Percentiles rank a stretch among this genome's conserved stretches.
Conservation (phyloP, 1,140 invertebrate species). For the Leptinotarsa undecemlineata region DNA sequence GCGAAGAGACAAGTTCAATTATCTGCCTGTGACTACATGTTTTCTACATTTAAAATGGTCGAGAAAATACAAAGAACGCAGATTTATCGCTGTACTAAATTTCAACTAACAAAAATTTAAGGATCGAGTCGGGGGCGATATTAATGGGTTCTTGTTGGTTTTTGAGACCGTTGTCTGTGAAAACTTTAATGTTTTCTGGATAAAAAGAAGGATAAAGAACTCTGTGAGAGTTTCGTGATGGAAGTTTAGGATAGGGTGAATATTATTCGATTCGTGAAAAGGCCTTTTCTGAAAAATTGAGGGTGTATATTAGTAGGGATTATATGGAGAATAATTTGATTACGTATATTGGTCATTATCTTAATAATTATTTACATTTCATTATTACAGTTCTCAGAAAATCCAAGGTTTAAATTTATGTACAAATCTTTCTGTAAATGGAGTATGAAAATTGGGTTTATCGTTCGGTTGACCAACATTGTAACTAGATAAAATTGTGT, state of each 20-base stretch:
- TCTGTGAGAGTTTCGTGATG: background rate
- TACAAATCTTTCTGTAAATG: too few species aligned
- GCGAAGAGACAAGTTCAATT: slow-evolving; percentile 5
- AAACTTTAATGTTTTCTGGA: slow-evolving; percentile 2
- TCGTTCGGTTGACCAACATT: too few species aligned
- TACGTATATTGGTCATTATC: too few species aligned
- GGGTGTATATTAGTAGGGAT: too few species aligned
- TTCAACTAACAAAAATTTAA: slow-evolving; percentile 2
- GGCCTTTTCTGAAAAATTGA: too few species aligned
- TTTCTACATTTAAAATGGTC: background rate
- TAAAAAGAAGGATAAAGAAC: background rate
- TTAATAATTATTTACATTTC: too few species aligned
- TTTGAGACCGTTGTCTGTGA: background rate
- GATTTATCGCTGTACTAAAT: slow-evolving; percentile 6
- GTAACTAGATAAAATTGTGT: too few species aligned
- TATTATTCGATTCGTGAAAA: background rate
- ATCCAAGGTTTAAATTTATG: too few species aligned
- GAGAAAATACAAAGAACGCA: background rate
- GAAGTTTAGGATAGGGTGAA: background rate
- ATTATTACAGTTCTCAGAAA: too few species aligned
- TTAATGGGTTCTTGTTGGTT: slow-evolving; percentile 3
- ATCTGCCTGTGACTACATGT: slow-evolving; percentile 5
- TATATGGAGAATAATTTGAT: too few species aligned
- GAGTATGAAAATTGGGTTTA: too few species aligned
- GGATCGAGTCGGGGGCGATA: background rate